phyloP scores from a whole-genome alignment of 2,888 invertebrate genomes.

The Cheilosia scutellata region DNA sequence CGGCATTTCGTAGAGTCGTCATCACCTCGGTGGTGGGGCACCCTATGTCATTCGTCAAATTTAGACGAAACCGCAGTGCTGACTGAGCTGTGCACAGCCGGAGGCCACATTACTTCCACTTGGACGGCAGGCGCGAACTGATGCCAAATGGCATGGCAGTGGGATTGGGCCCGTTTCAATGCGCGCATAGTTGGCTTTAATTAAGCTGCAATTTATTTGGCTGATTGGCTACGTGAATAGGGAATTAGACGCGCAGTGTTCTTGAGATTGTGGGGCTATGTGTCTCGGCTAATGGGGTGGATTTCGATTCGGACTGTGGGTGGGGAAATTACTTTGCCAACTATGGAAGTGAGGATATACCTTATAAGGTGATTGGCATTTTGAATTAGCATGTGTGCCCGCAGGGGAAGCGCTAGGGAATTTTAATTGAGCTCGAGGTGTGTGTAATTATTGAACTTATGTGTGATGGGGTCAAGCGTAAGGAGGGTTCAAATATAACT shows the following conservation, averaged over 20 bases:
- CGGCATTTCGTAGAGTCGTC: conserved; percentile 52
- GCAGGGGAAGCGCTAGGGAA: conserved; percentile 1
- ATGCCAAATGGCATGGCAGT: conserved; percentile 37
- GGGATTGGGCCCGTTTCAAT: conserved; percentile 37
- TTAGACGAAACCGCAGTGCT: conserved; percentile 46
- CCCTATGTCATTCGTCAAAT: conserved; percentile 62
- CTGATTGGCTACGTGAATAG: conserved; percentile 60
- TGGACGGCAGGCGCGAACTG: conserved; percentile 56
- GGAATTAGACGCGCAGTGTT: conserved; percentile 33
- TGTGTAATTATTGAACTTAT: neutral
- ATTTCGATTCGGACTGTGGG: conserved; percentile 26
- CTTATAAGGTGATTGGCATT: conserved; percentile 63
- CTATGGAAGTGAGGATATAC: conserved; percentile 57
- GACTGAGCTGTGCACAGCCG: conserved; percentile 27
- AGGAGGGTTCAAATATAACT: neutral
- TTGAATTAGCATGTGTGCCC: conserved; percentile 53
- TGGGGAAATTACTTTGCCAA: conserved; percentile 58
- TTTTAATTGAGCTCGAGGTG: conserved; percentile 29
- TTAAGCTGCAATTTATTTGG: conserved; percentile 74
- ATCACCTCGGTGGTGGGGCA: conserved; percentile 23
- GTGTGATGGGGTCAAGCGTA: neutral
- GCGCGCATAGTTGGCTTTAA: conserved; percentile 51
- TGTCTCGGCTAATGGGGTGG: neutral
- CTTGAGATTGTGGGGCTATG: conserved; percentile 11
- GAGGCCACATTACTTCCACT: conserved; percentile 64